These are phyloP conservation scores for Lycaon pictus DNA, from an alignment of 2,113 vertebrate genomes.

Conservation along the genomic window DNA sequence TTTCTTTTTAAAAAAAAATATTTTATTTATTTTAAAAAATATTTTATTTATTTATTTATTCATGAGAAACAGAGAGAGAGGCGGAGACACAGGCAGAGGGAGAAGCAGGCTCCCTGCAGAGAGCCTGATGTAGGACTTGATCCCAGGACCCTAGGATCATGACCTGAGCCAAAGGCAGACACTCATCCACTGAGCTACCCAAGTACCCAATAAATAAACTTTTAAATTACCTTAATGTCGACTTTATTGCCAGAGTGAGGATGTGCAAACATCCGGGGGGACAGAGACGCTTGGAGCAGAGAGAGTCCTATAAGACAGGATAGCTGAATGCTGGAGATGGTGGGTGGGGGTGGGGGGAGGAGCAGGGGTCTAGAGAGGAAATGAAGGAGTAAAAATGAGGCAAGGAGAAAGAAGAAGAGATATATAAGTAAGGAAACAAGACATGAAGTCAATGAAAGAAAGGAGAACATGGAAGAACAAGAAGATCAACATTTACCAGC, in stretches of 20 bases:
- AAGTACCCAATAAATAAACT: background rate
- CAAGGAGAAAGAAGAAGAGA: background rate
- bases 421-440: background rate
- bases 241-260: background rate
- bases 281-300: background rate
- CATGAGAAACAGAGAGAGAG: too few relatives aligned
- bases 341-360: too few relatives aligned
- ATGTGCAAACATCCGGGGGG: background rate
- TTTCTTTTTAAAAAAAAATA: too few relatives aligned
- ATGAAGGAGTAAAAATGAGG: background rate
- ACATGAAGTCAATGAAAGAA: background rate
- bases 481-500: background rate
- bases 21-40: too few relatives aligned
- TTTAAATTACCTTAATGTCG: background rate
- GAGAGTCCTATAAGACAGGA: too few relatives aligned
- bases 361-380: background rate
- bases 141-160: too few relatives aligned
- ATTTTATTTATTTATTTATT: too few relatives aligned
- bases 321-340: background rate
- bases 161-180: too few relatives aligned
- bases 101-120: too few relatives aligned
- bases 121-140: too few relatives aligned
- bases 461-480: background rate
- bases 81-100: too few relatives aligned
- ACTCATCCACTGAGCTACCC: too few relatives aligned